Evolutionary conservation across 2,888 invertebrate genomes (phyloP).

Genomic region (Oxytorus armatus): DNA sequence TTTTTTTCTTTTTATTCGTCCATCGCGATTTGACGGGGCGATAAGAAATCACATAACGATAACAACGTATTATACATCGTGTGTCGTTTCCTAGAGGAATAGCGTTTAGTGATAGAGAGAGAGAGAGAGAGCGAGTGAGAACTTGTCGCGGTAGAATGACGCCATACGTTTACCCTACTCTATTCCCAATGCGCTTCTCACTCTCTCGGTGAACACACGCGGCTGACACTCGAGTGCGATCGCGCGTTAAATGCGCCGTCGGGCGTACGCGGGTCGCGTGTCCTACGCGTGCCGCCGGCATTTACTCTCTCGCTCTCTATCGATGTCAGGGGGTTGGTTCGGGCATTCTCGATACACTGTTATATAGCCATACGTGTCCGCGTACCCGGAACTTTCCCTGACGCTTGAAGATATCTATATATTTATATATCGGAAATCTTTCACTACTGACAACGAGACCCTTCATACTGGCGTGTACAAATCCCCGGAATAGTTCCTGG

Average conservation of each 20-base stretch:
- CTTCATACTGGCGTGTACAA: too few species aligned
- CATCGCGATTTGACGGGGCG: constrained; percentile 14
- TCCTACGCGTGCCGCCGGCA: constrained; percentile 72
- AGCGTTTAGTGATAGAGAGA: background rate
- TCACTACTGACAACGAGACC: too few species aligned
- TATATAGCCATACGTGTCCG: constrained; percentile 18
- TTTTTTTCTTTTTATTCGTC: constrained; percentile 9
- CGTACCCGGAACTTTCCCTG: constrained; percentile 11
- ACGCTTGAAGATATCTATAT: background rate
- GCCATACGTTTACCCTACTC: constrained; percentile 30
- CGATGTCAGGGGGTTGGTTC: constrained; percentile 60
- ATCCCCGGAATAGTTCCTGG: too few species aligned
- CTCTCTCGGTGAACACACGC: constrained; percentile 76
- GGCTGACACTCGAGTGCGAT: constrained; percentile 80
- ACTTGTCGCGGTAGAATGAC: constrained; percentile 16
- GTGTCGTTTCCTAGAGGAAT: background rate
- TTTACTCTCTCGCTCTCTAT: constrained; percentile 37
- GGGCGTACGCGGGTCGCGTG: constrained; percentile 76
- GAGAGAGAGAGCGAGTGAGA: constrained; percentile 33
- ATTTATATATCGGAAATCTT: background rate
- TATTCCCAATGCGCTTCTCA: constrained; percentile 48
- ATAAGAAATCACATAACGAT: constrained; percentile 36
- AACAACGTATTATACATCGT: constrained; percentile 14
- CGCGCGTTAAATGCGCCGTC: constrained; percentile 83
- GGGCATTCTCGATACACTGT: constrained; percentile 44